These are phyloP conservation scores for Ferdinandea cuprea DNA, from an alignment of 2,888 invertebrate species.

Conservation along the genomic window DNA sequence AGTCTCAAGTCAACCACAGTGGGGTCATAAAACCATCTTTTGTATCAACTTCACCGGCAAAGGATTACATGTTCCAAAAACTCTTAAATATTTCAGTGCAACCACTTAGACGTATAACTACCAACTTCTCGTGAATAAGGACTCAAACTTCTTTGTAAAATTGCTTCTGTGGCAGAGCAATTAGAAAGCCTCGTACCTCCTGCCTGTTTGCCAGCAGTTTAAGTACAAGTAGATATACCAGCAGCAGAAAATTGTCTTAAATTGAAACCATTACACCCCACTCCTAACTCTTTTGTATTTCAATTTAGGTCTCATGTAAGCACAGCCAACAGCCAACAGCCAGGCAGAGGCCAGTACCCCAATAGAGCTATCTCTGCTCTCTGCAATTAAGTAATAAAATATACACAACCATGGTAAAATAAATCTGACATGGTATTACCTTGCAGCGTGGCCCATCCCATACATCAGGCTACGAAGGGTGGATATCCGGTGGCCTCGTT, in stretches of 20 bases:
- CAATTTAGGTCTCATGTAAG: slow-evolving; percentile 43
- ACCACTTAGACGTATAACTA: too few species aligned
- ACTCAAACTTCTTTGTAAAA: too few species aligned
- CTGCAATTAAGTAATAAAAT: slow-evolving; percentile 72
- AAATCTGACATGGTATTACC: slow-evolving; percentile 66
- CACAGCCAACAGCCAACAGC: slow-evolving; percentile 35
- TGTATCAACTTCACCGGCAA: too few species aligned
- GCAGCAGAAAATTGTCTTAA: not conserved
- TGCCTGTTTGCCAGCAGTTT: not conserved
- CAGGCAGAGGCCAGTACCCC: slow-evolving; percentile 16
- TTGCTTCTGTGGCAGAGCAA: too few species aligned
- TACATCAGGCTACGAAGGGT: slow-evolving; percentile 50
- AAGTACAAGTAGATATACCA: not conserved
- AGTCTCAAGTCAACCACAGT: too few species aligned
- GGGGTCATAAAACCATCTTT: too few species aligned
- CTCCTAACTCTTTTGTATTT: slow-evolving; percentile 26
- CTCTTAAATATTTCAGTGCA: too few species aligned
- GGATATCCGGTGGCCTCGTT: slow-evolving; percentile 57
- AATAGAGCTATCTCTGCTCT: slow-evolving; percentile 28
- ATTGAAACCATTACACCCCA: slow-evolving; percentile 12
- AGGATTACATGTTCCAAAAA: too few species aligned
- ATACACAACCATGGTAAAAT: slow-evolving; percentile 54
- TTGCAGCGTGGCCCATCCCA: slow-evolving; percentile 27
- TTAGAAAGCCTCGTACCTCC: not conserved
- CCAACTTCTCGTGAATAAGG: too few species aligned